Conservation (phyloP, 2,797 vertebrate genomes). For the Liasis olivaceus region DNA sequence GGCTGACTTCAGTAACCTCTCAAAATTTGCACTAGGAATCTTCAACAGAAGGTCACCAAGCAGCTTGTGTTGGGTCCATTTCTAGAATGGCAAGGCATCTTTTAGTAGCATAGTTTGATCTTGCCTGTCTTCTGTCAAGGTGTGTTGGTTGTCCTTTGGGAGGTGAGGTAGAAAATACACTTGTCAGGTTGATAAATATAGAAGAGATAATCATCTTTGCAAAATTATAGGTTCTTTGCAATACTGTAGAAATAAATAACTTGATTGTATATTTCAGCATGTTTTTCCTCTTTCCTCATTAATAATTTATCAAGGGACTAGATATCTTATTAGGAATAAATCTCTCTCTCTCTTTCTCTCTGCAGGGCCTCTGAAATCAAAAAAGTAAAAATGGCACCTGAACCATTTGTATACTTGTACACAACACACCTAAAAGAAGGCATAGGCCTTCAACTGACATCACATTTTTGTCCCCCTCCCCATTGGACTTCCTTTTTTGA, state of each 20-base stretch:
- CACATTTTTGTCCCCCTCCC: too few species aligned
- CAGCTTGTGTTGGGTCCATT: background rate
- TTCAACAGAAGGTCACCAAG: background rate
- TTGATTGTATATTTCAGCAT: background rate
- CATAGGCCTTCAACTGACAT: too few species aligned
- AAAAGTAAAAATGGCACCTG: background rate
- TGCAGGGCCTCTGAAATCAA: background rate
- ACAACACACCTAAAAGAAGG: background rate
- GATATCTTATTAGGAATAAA: background rate
- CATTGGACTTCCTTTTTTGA: too few species aligned
- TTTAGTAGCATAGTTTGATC: background rate
- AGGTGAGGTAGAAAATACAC: background rate
- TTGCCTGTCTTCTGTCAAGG: background rate
- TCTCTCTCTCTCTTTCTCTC: background rate
- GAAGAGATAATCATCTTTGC: background rate
- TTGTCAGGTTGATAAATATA: background rate
- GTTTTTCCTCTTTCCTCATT: background rate
- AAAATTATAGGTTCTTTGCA: background rate
- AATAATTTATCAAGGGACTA: background rate
- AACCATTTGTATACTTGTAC: background rate
- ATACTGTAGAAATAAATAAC: background rate
- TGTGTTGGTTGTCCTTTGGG: background rate
- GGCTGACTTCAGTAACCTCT: background rate
- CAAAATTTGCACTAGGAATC: background rate
- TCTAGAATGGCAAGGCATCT: background rate